Evolutionary conservation across 2,113 vertebrate genomes (phyloP).

Genomic region (Tilapia sparmanii): DNA sequence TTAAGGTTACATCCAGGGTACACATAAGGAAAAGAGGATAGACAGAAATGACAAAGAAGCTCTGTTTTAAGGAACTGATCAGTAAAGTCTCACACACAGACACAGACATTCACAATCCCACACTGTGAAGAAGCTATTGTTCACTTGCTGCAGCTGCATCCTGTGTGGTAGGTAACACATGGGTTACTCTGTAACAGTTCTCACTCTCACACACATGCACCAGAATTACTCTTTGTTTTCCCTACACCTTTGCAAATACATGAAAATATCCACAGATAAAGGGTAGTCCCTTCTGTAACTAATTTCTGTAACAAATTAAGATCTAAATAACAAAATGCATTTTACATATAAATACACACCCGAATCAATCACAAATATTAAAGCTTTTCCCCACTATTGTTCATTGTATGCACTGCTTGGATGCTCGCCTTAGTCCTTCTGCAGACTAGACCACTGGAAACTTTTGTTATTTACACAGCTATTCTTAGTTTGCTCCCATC

Average conservation of each 20-base stretch:
- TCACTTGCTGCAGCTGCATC: conserved; percentile 61
- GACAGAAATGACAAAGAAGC: conserved; percentile 21
- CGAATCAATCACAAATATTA: neutral
- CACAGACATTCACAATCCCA: neutral
- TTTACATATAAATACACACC: neutral
- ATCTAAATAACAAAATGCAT: neutral
- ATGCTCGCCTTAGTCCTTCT: neutral
- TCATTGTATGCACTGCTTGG: neutral
- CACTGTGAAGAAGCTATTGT: conserved; percentile 9
- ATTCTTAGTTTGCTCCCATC: neutral
- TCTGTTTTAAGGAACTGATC: conserved; percentile 15
- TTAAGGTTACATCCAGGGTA: conserved; percentile 2
- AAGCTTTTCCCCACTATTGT: neutral
- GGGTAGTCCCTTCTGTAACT: neutral
- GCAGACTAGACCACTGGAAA: neutral
- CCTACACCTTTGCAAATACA: neutral
- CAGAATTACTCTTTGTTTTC: neutral
- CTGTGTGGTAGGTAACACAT: conserved; percentile 51
- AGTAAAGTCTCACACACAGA: neutral
- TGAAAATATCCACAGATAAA: neutral
- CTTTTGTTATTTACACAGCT: neutral
- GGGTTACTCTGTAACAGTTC: neutral
- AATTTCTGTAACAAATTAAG: neutral
- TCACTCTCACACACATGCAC: neutral
- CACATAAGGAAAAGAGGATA: conserved; percentile 3